Percentiles rank a stretch among this genome's conserved stretches.
These are phyloP conservation scores for Arremon aurantiirostris DNA, from an alignment of 2,797 vertebrate species.

Conservation along the genomic window DNA sequence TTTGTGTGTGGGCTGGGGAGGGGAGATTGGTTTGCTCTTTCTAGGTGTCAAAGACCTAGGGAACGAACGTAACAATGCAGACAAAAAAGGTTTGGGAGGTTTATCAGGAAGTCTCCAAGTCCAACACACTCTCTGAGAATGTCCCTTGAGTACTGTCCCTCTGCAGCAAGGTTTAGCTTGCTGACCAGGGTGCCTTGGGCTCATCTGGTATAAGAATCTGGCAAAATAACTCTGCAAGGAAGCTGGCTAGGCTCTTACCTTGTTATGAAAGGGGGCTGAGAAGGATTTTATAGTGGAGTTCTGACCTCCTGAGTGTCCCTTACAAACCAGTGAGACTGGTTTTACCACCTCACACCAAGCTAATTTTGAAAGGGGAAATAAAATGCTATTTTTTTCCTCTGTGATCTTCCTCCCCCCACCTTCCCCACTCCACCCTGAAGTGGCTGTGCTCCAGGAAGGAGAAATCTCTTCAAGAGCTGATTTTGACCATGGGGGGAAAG, in stretches of 20 bases:
- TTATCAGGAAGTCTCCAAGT: neutral
- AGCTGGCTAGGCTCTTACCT: neutral
- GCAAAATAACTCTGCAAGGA: neutral
- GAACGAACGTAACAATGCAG: neutral
- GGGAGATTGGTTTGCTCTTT: neutral
- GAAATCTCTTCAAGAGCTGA: neutral
- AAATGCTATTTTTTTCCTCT: neutral
- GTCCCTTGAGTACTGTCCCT: neutral
- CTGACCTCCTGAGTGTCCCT: slow-evolving; percentile 23
- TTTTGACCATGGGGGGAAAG: neutral
- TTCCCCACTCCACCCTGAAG: neutral
- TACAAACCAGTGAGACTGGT: slow-evolving; percentile 51
- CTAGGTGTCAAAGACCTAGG: neutral
- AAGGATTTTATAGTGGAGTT: neutral
- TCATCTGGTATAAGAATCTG: neutral
- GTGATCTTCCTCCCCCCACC: neutral
- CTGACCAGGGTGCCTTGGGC: neutral
- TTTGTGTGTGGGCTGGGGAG: neutral
- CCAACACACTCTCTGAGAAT: neutral
- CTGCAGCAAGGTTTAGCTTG: neutral
- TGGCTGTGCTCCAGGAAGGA: neutral
- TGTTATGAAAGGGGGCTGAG: neutral
- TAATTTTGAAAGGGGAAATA: neutral
- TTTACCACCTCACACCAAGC: neutral
- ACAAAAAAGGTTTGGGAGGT: neutral